Base-by-base conservation (phyloP, 2,113 vertebrate genomes). In the Urocitellus parryii region DNA sequence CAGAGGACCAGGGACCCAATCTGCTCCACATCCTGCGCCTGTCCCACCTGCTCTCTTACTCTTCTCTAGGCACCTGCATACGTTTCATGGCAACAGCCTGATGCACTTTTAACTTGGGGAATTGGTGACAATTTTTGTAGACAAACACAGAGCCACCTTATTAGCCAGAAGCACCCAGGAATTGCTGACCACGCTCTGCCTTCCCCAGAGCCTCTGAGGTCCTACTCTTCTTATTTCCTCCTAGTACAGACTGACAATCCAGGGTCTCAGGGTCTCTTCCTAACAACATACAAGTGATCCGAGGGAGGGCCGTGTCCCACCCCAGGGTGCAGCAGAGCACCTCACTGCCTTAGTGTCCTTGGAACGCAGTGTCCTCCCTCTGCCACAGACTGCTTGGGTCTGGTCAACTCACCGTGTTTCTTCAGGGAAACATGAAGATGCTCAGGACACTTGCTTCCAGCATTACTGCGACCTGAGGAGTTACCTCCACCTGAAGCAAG, bases 1-100 rank as follows among this genome's bases (percentile, higher is more conserved):
- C 4, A 45, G 6, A 27, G 2, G 10, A 29, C 1, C 13, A 14
- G 24, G 17, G 20, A 14, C 22, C 4, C 0, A 4, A 8, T 48
- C 48, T 81, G 20, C 9, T 12, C 0, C 5, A 53, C 12, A 29
- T 56, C 25, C 24, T 5, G 74, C 1, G 24, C 51, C 51, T 14
- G 51, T 13, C 51, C 51, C 13, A 53, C 24, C 17, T 73, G 3
- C 24, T n/a, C 32, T 29, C 5, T 61, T 65, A 29, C 6, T 45
- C 37, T 56, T 14, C 1, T 29, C 27, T 22, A 53, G 48, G 32
- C 27, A 17, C 0, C 11, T 76, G 17, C 24, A 53, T 68, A 16
- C 17, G 0, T 32, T 56, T 67, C 17, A 8, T 58, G 24, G 63
- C 25, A 72, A 29, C 4, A 65, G 16, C 2, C 45, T 1, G 37